Evolutionary conservation across 2,113 vertebrate genomes (phyloP), one percentile per base, ranked within the genome.

Genomic region (Microtus oregoni): DNA sequence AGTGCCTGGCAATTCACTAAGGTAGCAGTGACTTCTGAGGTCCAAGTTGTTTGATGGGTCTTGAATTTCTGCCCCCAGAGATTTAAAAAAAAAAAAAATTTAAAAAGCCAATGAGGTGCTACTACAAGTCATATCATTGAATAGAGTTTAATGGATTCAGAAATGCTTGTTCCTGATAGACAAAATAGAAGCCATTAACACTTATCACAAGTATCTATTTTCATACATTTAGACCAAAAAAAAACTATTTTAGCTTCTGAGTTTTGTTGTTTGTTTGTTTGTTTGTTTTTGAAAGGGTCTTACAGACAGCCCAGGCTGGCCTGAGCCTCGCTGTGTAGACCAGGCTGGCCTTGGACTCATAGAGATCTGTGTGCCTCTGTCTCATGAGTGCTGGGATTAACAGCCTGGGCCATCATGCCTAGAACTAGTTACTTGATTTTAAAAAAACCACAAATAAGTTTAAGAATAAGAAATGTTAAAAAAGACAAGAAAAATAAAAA

Each of bases 1-100:
- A 96, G 92, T 96, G 97, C 58, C 75, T 97, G 97, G 94, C 96
- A 97, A 97, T 97, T 92, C 95, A 72, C 92, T 94, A 97, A 96
- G 55, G 96, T 92, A 86, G 96, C 77, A 96, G 95, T 75, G 97
- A 97, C 90, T 97, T 97, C 97, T 94, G 97, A 94, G 97, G 94
- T 9, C 77, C 77, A 97, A 63, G 65, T 89, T 97, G 72, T 89
- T 97, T 94, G 96, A 94, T 20, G 86, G 89, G 65, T 82, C 68
- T 95, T 97, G 92, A 86, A 52, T 96, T 78, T 97, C 96, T 83
- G 86, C 94, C 30, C 97, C 97, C 96, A 94, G 83, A 92, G 55
- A 92, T 91, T 95, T 97, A 94, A 97, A 86, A 67, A 97, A 96
- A 92, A 91, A 94, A 97, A 96, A 92, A 91, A 94, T 96, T 28